These are phyloP conservation scores for Creontiades dilutus DNA, from an alignment of 2,888 invertebrate species.

Conservation along the genomic window DNA sequence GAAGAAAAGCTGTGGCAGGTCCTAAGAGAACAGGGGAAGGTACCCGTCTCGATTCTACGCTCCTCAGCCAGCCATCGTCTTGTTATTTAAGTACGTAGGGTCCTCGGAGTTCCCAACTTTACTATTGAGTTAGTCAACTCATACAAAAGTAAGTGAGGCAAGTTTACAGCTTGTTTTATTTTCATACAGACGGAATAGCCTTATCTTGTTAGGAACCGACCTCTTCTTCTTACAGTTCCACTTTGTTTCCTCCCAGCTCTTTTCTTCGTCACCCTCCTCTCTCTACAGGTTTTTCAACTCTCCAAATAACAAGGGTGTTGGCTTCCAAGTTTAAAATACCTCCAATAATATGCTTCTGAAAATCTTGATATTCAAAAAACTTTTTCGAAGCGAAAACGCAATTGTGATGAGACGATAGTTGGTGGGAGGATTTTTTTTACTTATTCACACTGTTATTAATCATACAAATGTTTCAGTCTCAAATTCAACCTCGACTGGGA, in stretches of 20 bases:
- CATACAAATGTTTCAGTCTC: too few species aligned
- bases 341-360: neutral
- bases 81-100: constrained; percentile 65
- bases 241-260: constrained; percentile 25
- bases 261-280: neutral
- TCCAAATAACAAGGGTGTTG: constrained; percentile 23
- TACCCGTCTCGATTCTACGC: constrained; percentile 44
- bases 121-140: constrained; percentile 71
- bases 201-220: constrained; percentile 68
- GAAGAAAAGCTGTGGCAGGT: constrained; percentile 19
- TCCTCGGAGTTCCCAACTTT: constrained; percentile 66
- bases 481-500: too few species aligned
- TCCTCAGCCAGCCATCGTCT: constrained; percentile 58
- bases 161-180: constrained; percentile 71
- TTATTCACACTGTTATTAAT: too few species aligned
- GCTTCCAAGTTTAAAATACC: constrained; percentile 10
- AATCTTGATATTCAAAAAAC: neutral
- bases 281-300: neutral
- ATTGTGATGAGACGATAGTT: too few species aligned
- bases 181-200: constrained; percentile 69
- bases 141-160: constrained; percentile 71
- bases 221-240: constrained; percentile 26
- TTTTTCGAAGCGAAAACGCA: too few species aligned
- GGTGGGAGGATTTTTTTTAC: too few species aligned
- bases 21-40: constrained; percentile 22